Percentiles rank a stretch among this genome's conserved stretches.
These are phyloP conservation scores for Rhinolophus ferrumequinum DNA, from an alignment of 2,113 vertebrate genomes.

Conservation along the genomic window DNA sequence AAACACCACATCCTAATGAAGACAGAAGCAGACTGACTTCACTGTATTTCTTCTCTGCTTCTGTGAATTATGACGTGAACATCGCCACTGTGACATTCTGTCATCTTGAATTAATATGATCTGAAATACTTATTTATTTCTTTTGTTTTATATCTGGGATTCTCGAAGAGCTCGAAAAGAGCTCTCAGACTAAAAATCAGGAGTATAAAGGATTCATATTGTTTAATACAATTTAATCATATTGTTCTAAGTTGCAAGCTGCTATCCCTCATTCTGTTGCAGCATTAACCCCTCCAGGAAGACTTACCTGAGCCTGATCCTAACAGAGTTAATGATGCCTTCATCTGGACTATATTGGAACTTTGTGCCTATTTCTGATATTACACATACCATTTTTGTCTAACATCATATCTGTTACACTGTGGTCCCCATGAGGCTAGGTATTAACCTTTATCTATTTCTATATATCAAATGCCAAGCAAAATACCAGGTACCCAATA, in stretches of 20 bases:
- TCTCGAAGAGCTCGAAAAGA: not conserved
- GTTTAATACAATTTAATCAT: not conserved
- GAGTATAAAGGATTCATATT: not conserved
- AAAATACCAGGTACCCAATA: not conserved
- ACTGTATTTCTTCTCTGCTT: constrained; percentile 28
- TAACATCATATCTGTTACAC: not conserved
- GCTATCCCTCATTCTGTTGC: not conserved
- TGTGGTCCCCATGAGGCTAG: not conserved
- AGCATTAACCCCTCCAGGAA: not conserved
- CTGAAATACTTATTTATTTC: constrained; percentile 34
- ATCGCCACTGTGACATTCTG: not conserved
- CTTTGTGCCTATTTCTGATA: not conserved
- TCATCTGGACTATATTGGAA: not conserved
- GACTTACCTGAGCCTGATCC: not conserved
- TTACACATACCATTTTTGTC: not conserved
- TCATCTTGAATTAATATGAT: constrained; percentile 11
- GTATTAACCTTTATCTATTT: not conserved
- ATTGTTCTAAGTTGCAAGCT: not conserved
- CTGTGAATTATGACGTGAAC: not conserved
- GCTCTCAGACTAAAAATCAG: not conserved
- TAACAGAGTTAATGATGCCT: not conserved
- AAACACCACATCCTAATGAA: not conserved
- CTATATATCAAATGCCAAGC: not conserved
- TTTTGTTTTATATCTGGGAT: constrained; percentile 29
- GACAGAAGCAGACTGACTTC: not conserved